Percentiles rank a stretch among this genome's conserved stretches.
These are phyloP conservation scores for Sarotherodon lohbergeri DNA, from an alignment of 2,113 vertebrate genomes.

Conservation along the genomic window DNA sequence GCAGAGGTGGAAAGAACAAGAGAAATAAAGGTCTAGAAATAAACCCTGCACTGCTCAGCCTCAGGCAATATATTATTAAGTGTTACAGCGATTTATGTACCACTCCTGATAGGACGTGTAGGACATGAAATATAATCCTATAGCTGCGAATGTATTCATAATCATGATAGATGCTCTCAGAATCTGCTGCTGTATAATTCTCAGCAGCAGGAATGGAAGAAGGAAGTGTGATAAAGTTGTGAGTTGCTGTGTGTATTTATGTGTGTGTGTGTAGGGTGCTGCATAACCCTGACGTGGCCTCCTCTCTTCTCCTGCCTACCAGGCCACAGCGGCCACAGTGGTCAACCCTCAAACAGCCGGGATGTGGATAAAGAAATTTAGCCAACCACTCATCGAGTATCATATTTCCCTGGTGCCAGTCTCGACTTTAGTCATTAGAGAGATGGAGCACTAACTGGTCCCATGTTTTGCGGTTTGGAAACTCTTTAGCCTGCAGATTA, in stretches of 20 bases:
- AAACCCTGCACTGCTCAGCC: conserved; percentile 20
- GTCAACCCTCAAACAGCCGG: conserved; percentile 45
- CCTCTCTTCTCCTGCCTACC: conserved; percentile 6
- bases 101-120: conserved; percentile 18
- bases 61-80: conserved; percentile 49
- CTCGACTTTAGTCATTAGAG: conserved; percentile 32
- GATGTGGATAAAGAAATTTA: conserved; percentile 50
- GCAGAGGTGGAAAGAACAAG: conserved; percentile 32
- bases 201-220: conserved; percentile 22
- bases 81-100: conserved; percentile 46
- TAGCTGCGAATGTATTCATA: conserved; percentile 37
- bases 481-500: conserved; percentile 19
- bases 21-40: conserved; percentile 43
- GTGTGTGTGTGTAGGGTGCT: background rate
- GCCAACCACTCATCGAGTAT: conserved; percentile 38
- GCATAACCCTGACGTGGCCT: conserved; percentile 45
- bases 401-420: conserved; percentile 32
- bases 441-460: conserved; percentile 24
- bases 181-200: conserved; percentile 24
- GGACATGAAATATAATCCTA: conserved; percentile 47
- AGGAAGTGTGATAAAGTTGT: conserved; percentile 1
- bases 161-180: conserved; percentile 38
- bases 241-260: background rate
- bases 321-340: conserved; percentile 48
- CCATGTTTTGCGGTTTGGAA: conserved; percentile 35